phyloP scores from a whole-genome alignment of 2,888 invertebrate genomes.

The Zootermopsis nevadensis region DNA sequence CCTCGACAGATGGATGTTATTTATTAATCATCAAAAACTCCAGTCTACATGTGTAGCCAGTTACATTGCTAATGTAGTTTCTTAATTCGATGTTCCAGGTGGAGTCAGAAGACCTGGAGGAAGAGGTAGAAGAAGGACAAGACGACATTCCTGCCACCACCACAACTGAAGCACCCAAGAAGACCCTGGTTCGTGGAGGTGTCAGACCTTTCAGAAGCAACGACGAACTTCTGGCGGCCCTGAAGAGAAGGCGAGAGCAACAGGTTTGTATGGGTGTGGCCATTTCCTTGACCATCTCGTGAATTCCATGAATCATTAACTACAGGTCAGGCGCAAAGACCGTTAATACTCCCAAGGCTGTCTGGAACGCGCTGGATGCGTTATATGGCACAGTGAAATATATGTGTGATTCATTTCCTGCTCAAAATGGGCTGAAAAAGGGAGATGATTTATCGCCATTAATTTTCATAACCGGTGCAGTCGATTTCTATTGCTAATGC shows the following conservation, averaged over 20 bases:
- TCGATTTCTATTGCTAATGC: not conserved
- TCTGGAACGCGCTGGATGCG: not conserved
- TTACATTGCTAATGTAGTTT: not conserved
- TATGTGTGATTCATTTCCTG: no score
- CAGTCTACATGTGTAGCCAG: no score
- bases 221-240: constrained; percentile 77
- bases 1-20: no score
- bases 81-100: constrained; percentile 23
- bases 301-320: not conserved
- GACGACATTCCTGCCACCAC: constrained; percentile 69
- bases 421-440: no score
- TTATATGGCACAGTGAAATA: no score
- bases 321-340: not conserved
- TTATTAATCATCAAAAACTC: no score
- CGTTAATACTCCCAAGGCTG: constrained; percentile 7
- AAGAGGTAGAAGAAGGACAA: constrained; percentile 67
- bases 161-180: constrained; percentile 77
- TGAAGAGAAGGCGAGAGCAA: constrained; percentile 79
- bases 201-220: constrained; percentile 83
- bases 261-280: constrained; percentile 44
- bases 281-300: not conserved
- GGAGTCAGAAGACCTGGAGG: constrained; percentile 67
- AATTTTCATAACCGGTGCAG: not conserved
- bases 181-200: constrained; percentile 70
- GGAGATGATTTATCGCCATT: no score